Evolutionary conservation across 2,113 vertebrate genomes (phyloP), one percentile per base, ranked within the genome.

Genomic region (Antennarius striatus): DNA sequence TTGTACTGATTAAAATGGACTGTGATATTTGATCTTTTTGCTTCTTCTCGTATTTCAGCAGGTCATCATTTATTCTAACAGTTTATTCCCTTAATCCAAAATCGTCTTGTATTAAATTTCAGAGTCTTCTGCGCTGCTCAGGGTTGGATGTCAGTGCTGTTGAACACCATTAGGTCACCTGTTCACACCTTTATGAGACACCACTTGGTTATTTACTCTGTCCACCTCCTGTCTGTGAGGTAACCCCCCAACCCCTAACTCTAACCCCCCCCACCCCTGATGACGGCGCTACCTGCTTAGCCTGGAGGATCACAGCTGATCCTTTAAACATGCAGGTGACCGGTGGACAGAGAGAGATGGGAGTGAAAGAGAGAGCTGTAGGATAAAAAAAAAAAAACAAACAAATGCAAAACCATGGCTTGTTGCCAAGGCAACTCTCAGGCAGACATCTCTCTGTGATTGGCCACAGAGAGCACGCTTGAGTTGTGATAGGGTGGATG

Each of bases 341-440:
- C 62, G 77, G 79, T 84, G 61, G 52, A 73, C 29, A 50, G 5
- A 29, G 42, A 36, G 45, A 52, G 50, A 54, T 22, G 22, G 22
- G 22, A 22, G 22, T 49, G 57, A 82, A 73, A 84, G 68, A 83
- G 72, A 78, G 49, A 77, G 65, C 73, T 52, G 28, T 4, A 54
- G 63, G 51, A 36, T 36, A 36, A 36, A 36, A 39, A 52, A 50
- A 59, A 52, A 36, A 36, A 39, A 52, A 50, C 56, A 52, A 62
- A 82, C 63, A 87, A 80, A 71, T 6, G 22, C 68, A 79, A 81
- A 85, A 79, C 73, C 85, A 87, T 91, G 89, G 89, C 90, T 84
- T 92, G 92, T 93, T 92, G 91, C 91, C 91, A 92, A 83, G 92
- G 92, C 90, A 91, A 93, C 91, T 89, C 65, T 75, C 61, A 87